phyloP scores from a whole-genome alignment of 2,797 vertebrate genomes.

The Xerus rutilus region DNA sequence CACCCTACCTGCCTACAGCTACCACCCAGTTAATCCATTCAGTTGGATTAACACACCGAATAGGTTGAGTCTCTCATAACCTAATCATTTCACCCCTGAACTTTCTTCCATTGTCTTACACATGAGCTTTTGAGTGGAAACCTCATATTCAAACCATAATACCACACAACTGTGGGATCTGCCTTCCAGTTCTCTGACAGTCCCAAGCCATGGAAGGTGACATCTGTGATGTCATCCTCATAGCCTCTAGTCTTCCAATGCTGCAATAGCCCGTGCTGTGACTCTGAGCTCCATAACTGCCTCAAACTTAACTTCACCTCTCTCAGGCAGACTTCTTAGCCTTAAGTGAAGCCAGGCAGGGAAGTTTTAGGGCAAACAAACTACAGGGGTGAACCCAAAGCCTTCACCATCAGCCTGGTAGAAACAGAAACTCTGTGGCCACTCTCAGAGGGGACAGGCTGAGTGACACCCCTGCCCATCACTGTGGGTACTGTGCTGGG shows the following conservation, averaged over 20 bases:
- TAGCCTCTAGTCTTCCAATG: not conserved
- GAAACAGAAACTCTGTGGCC: not conserved
- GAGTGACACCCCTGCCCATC: not conserved
- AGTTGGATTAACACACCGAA: too few relatives aligned
- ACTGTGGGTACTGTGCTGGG: not conserved
- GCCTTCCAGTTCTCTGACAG: not conserved
- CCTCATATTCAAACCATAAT: too few relatives aligned
- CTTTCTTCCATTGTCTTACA: too few relatives aligned
- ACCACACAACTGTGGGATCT: not conserved
- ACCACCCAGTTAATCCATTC: too few relatives aligned
- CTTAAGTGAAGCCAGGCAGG: not conserved
- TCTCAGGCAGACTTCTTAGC: not conserved
- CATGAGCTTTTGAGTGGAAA: too few relatives aligned
- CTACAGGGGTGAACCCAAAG: not conserved
- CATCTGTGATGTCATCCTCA: not conserved
- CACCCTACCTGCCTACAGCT: too few relatives aligned
- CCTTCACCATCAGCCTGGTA: accelerated
- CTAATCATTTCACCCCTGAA: too few relatives aligned
- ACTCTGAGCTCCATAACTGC: not conserved
- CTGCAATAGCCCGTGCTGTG: not conserved
- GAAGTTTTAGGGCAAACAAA: not conserved
- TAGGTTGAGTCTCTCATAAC: too few relatives aligned
- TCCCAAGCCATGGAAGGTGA: not conserved
- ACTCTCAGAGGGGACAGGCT: not conserved
- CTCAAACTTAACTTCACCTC: not conserved